Conservation (phyloP, 2,888 invertebrate species). For the Baccha elongata region DNA sequence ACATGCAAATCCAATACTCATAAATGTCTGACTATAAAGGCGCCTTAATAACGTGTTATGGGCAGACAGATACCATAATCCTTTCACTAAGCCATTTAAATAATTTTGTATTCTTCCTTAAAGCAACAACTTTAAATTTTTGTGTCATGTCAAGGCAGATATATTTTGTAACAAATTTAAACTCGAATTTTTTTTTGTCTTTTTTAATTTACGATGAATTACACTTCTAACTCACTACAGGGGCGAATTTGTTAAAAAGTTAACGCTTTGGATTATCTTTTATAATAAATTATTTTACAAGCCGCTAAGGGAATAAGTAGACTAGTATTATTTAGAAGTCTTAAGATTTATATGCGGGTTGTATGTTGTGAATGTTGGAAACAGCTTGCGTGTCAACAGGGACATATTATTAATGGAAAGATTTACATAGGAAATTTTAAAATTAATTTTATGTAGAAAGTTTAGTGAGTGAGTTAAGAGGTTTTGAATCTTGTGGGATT, state of each 20-base stretch:
- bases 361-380: neutral
- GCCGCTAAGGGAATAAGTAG: neutral
- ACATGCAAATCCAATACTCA: slow-evolving; percentile 16
- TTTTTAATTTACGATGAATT: too few species aligned
- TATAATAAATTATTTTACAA: neutral
- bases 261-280: neutral
- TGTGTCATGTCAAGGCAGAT: too few species aligned
- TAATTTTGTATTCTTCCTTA: too few species aligned
- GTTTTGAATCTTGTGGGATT: slow-evolving; percentile 3
- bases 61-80: too few species aligned
- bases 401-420: neutral
- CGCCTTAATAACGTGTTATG: too few species aligned
- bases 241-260: neutral
- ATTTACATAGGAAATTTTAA: neutral
- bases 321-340: neutral
- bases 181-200: too few species aligned
- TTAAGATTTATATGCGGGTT: slow-evolving; percentile 3
- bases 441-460: slow-evolving; percentile 16
- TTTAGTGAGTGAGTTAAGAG: slow-evolving; percentile 13
- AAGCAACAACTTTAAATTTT: too few species aligned
- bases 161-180: too few species aligned
- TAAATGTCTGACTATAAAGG: too few species aligned
- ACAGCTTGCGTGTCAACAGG: neutral
- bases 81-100: too few species aligned
- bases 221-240: too few species aligned